Evolutionary conservation across 2,113 vertebrate species (phyloP), one percentile per base, ranked within the genome.

Genomic region (Crotalus horridus): DNA sequence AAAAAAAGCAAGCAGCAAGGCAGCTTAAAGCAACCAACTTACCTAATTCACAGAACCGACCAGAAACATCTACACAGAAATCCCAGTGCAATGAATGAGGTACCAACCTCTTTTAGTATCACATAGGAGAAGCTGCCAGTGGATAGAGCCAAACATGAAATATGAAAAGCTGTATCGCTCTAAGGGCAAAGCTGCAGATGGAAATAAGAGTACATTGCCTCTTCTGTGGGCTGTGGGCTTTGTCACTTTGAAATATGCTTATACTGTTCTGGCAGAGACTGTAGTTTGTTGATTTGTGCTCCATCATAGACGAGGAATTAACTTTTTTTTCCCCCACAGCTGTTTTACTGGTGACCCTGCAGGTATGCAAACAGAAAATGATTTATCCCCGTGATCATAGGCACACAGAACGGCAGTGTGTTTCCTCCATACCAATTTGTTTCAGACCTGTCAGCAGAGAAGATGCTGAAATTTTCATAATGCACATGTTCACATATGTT

Each of bases 321-420:
- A 91, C 39, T 74, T 90, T 87, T 85, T 15, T n/a, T 13, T 21
- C n/a, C 20, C 20, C 53, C 58, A 74, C 33, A 88, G 81, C 92
- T 87, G 89, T 87, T 93, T 86, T 53, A 87, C 46, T 51, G 81
- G 56, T 90, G 0, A 90, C 93, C 95, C 94, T 94, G 93, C 91
- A 94, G 92, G 95, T 96, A 95, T 96, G 95, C 96, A 96, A 95
- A 94, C 95, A 96, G 93, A 92, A 95, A 93, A 94, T 92, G 51
- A 87, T 85, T 93, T 7, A 74, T 90, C 56, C n/a, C 53, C 4
- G 8, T 53, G 92, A 90, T 93, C 81, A 55, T 29, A 64, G 56
- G 56, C 24, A 29, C 56, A 93, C 92, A 93, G 51, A 93, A 86
- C 90, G 55, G 88, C 26, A 61, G 43, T 93, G 92, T 93, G 55